A percentile compares a stretch with the other conserved stretches of the same genome.
Conservation (phyloP, 2,113 vertebrate genomes). For the Hylia prasina region DNA sequence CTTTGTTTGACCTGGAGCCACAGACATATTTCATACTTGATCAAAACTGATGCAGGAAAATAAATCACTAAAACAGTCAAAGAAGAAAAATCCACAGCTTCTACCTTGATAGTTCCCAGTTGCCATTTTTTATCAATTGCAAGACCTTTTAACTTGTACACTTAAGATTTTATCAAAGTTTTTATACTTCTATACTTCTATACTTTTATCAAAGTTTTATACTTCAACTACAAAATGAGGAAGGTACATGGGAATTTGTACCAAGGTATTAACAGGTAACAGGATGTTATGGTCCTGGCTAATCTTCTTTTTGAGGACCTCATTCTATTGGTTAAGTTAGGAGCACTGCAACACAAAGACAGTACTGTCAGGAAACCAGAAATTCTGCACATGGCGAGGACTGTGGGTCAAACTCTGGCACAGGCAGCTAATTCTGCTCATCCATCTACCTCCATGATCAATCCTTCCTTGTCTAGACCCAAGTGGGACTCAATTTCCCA, state of each 20-base stretch:
- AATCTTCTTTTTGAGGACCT: not conserved
- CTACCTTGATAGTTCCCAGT: not conserved
- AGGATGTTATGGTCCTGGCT: not conserved
- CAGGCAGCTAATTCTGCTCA: not conserved
- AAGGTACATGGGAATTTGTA: not conserved
- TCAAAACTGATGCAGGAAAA: not conserved
- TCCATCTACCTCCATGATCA: not conserved
- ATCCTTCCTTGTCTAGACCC: not conserved
- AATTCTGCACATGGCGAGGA: rapidly evolving
- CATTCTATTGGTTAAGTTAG: not conserved
- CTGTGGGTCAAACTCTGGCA: not conserved
- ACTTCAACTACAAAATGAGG: not conserved
- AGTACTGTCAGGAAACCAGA: not conserved
- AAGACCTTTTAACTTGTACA: not conserved
- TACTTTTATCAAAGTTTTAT: not conserved
- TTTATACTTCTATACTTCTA: not conserved
- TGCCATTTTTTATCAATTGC: not conserved
- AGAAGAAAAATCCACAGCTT: not conserved
- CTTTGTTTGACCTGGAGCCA: not conserved
- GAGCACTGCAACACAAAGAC: rapidly evolving
- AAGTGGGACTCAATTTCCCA: not conserved
- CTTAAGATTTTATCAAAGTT: not conserved
- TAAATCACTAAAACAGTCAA: not conserved
- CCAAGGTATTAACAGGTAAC: not conserved
- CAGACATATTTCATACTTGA: not conserved